Evolutionary conservation across 1,140 invertebrate species (phyloP).

Genomic region (Goniozus legneri): DNA sequence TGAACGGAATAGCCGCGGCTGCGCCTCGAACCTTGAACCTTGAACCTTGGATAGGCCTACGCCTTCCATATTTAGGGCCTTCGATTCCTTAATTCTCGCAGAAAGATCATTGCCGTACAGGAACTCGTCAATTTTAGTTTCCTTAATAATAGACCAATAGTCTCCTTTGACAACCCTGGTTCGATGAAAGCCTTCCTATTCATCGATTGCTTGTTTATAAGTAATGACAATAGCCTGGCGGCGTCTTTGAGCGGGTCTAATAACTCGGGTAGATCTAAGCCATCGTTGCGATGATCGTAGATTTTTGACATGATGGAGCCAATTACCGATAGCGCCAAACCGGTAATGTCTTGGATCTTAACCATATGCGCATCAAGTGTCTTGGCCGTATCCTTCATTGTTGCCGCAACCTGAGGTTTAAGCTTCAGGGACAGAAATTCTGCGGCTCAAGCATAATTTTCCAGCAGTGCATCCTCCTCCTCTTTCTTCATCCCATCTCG

Average conservation of each 20-base stretch:
- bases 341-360: not conserved
- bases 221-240: not conserved
- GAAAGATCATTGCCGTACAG: not conserved
- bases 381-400: conserved; percentile 6
- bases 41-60: not conserved
- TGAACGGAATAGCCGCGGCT: too few species aligned
- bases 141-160: not conserved
- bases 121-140: not conserved
- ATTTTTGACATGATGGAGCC: not conserved
- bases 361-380: not conserved
- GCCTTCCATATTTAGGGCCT: not conserved
- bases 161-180: not conserved
- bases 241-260: not conserved
- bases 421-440: conserved; percentile 4
- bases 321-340: not conserved
- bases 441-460: not conserved
- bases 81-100: not conserved
- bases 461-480: not conserved
- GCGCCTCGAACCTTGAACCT: not conserved
- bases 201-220: not conserved
- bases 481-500: not conserved
- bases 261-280: not conserved
- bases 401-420: conserved; percentile 1
- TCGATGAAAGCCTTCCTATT: not conserved
- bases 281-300: not conserved